Conservation (phyloP, 2,888 invertebrate genomes). For the Alloscopus bannaensis region DNA sequence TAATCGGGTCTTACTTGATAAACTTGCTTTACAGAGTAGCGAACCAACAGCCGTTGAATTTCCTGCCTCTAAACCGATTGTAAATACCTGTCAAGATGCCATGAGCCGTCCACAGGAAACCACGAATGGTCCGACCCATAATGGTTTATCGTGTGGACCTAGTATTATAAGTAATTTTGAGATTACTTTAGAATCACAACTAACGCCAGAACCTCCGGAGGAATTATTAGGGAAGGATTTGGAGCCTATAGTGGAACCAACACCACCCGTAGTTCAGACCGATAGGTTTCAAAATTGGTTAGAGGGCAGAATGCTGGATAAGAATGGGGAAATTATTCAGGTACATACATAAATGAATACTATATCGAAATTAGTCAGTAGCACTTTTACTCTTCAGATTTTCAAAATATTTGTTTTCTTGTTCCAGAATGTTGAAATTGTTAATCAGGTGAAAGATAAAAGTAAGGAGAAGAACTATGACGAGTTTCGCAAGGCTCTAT, state of each 20-base stretch:
- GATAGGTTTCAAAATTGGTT: constrained; percentile 54
- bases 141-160: no score
- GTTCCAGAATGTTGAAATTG: constrained; percentile 12
- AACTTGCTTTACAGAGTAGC: not conserved
- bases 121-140: no score
- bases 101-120: no score
- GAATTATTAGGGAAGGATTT: no score
- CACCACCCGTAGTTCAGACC: not conserved
- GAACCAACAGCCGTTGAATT: not conserved
- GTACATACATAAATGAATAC: constrained; percentile 26
- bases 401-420: not conserved
- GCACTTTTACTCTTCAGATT: not conserved
- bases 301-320: constrained; percentile 47
- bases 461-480: not conserved
- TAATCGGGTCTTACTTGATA: not conserved
- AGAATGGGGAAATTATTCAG: constrained; percentile 53
- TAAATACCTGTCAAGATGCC: no score
- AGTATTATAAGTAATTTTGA: constrained; percentile 27
- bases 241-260: not conserved
- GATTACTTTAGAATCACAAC: constrained; percentile 21
- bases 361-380: constrained; percentile 2
- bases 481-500: not conserved
- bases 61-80: constrained; percentile 14
- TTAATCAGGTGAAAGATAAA: not conserved
- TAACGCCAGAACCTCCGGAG: not conserved